Evolutionary conservation across 1,140 invertebrate genomes (phyloP), one percentile per base, ranked within the genome.

Genomic region (Portunus trituberculatus): DNA sequence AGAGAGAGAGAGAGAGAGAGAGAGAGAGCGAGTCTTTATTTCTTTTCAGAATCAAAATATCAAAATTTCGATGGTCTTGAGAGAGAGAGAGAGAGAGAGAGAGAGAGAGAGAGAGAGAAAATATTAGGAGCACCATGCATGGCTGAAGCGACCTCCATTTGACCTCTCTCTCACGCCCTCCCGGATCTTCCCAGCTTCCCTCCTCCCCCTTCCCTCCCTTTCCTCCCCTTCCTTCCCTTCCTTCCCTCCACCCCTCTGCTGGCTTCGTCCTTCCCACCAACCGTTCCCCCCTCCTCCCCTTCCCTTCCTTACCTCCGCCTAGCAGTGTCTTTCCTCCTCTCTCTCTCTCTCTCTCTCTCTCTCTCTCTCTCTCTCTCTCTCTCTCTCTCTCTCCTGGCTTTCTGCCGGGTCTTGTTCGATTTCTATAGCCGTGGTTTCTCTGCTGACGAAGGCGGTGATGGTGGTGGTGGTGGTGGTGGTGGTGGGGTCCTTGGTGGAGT

Each of bases 31-130:
- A 39, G 39, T n/a, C n/a, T n/a, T n/a, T n/a, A 39, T 39, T 39
- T 39, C n/a, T 39, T 39, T 39, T 39, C 39, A 39, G 39, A 6
- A 39, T 39, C 39, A 39, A 6, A 39, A 39, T 39, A 39, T 39
- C 39, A 39, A 39, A 39, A 39, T 39, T 39, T 1, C 39, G 39
- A 39, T 39, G 39, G 39, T 39, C 39, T 39, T 39, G 88, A 45
- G 88, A 90, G 88, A 90, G 39, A 46, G 32, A 46, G 89, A 91
- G 89, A 91, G 32, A 91, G 89, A 91, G 39, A 91, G 39, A 91
- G 89, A 46, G 89, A 45, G 39, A 91, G 45, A n/a, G 46, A 52
- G 90, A 91, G 90, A 59, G 46, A 4, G 32, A 48, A 16, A n/a
- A 48, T 4, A 67, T 28, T 52, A 20, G 52, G 87, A 89, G 87